Base-by-base conservation (phyloP, 2,888 invertebrate genomes). In the Drymonia ruficornis region DNA sequence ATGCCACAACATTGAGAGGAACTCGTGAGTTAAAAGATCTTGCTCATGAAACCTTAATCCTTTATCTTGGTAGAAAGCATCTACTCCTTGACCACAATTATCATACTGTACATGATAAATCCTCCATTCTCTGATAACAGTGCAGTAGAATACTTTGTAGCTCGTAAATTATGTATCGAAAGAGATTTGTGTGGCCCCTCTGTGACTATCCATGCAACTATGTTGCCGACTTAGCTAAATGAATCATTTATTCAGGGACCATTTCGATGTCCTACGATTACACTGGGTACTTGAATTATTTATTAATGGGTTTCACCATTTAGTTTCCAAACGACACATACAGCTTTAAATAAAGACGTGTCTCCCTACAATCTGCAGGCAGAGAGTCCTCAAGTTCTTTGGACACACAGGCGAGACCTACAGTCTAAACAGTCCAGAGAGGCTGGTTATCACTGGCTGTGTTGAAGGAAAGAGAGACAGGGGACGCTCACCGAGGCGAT, bases 101-200 rank as follows among this genome's bases (percentile, higher is more conserved):
- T 36, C 36, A 36, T 36, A 36, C n/a, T 36, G n/a, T n/a, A 11
- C n/a, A 36, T 36, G n/a, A 36, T 36, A 36, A 36, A 36, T 36
- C n/a, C 36, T 2, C 36, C n/a, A 23, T 13, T 13, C 13, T 7
- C 36, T 36, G 36, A 36, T 36, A 36, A 36, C 36, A n/a, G 13
- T 36, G 11, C 36, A 36, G 36, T n/a, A 5, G 11, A 11, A 13
- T 36, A 36, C 36, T n/a, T 36, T 36, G 36, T 36, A 13, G n/a
- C 36, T 45, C 28, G 28, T 45, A 28, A 45, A 15, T 6, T 28
- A 45, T 45, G 45, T 45, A 28, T 45, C 45, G 23, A n/a, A n/a
- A 15, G 28, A 45, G 23, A 45, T 45, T 45, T 45, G 9, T 45
- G 28, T 45, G 40, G 36, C 19, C 19, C 19, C 11, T 28, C n/a